phyloP scores from a whole-genome alignment of 1,140 invertebrate species.

The Subanguina moxae region DNA sequence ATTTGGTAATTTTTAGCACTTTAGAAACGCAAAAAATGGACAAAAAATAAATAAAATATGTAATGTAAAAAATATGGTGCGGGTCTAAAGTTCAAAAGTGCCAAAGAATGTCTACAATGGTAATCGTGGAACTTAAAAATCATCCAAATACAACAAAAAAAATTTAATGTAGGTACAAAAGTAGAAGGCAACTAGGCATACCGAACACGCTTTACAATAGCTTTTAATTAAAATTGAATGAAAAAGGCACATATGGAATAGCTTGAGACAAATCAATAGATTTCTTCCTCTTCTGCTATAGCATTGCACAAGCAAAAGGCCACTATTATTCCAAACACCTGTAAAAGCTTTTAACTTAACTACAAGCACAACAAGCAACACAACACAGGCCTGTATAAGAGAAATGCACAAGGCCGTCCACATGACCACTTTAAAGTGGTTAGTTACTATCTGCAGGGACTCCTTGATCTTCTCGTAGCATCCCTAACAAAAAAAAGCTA shows the following conservation, averaged over 20 bases:
- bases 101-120: neutral
- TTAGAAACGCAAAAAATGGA: no score
- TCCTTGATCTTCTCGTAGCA: slow-evolving; percentile 52
- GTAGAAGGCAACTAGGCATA: neutral
- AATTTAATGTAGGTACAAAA: neutral
- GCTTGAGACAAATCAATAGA: slow-evolving; percentile 19
- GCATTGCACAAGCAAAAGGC: slow-evolving; percentile 58
- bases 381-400: slow-evolving; percentile 46
- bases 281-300: slow-evolving; percentile 46
- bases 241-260: slow-evolving; percentile 13
- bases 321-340: slow-evolving; percentile 56
- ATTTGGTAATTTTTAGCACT: no score
- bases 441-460: slow-evolving; percentile 46
- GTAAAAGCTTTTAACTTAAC: slow-evolving; percentile 22
- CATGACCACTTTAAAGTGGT: slow-evolving; percentile 54
- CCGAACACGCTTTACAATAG: neutral
- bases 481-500: slow-evolving; percentile 34
- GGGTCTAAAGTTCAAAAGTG: no score
- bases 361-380: neutral
- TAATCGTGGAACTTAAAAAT: neutral
- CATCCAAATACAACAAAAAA: no score
- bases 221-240: neutral
- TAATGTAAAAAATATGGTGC: no score
- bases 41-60: no score
- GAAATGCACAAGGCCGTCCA: slow-evolving; percentile 56